Base-by-base conservation (phyloP, 2,797 vertebrate genomes). In the Enteromius thamalakanensis region DNA sequence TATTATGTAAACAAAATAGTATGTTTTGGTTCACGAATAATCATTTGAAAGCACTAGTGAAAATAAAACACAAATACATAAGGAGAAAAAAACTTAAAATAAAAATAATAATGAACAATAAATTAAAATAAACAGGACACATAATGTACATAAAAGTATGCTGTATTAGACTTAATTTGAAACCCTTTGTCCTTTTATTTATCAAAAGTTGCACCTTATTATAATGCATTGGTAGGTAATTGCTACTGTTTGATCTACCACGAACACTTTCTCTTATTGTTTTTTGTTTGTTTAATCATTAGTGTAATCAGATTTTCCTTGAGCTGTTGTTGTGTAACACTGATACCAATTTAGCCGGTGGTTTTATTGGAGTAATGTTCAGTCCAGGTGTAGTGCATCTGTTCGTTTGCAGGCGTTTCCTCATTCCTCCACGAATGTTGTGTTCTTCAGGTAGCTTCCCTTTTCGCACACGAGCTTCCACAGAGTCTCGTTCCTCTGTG, bases 401-500 rank as follows among this genome's bases (percentile, higher is more conserved):
- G 37, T 45, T 45, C 4, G 12, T 37, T 53, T 78, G 60, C 0
- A 40, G 26, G 58, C 29, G 11, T 42, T 86, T 87, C 81, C 86
- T 83, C 84, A 81, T 87, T 83, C 77, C 83, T 21, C 12, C 19
- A 9, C 26, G 34, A 78, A 26, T 40, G 47, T 47, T 3, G 49
- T 65, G 47, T 45, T 19, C 65, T 65, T 7, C 14, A 26, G 1
- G 49, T 3, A 32, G 40, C 77, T 80, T 83, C 65, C 32, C 80
- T 84, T 29, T 15, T 82, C 15, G 11, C 21, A 21, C 11, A 1
- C 14, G 6, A 10, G 4, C 47, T 65, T 78, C 19, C 26, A 8
- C 34, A 62, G 6, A 17, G 0, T 21, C 34, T 21, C 29, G 2
- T 23, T 68, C 21, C 29, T 42, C 4, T 17, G 32, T 37, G 17